phyloP scores from a whole-genome alignment of 2,888 invertebrate genomes.

The Charanyca ferruginea region DNA sequence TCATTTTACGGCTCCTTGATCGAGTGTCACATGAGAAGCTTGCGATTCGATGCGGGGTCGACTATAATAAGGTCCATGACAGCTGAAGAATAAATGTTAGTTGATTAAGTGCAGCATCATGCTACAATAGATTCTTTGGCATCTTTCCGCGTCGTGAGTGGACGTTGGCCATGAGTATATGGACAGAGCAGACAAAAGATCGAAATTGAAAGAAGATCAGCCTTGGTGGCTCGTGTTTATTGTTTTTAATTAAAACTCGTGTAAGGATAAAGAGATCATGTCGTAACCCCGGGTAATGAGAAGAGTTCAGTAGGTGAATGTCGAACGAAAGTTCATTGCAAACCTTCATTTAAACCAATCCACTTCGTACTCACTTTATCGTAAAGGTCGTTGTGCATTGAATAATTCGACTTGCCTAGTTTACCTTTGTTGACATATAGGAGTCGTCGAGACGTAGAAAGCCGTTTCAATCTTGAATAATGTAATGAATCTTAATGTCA shows the following conservation, averaged over 20 bases:
- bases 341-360: slow-evolving; percentile 28
- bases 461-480: slow-evolving; percentile 41
- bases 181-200: slow-evolving; percentile 68
- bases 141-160: slow-evolving; percentile 72
- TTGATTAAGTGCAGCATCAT: slow-evolving; percentile 38
- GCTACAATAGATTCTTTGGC: slow-evolving; percentile 44
- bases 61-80: slow-evolving; percentile 47
- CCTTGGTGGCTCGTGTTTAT: slow-evolving; percentile 58
- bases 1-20: slow-evolving; percentile 58
- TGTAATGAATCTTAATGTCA: slow-evolving; percentile 31
- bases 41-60: slow-evolving; percentile 56
- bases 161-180: slow-evolving; percentile 65
- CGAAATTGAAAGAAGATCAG: slow-evolving; percentile 59
- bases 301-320: slow-evolving; percentile 68
- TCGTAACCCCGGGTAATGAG: slow-evolving; percentile 44
- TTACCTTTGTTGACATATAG: slow-evolving; percentile 53
- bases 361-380: slow-evolving; percentile 18
- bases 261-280: slow-evolving; percentile 45
- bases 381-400: slow-evolving; percentile 27
- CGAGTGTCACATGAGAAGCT: slow-evolving; percentile 48
- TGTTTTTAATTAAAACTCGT: slow-evolving; percentile 58
- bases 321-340: slow-evolving; percentile 64
- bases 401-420: slow-evolving; percentile 45
- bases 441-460: slow-evolving; percentile 55
- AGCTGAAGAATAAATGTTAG: slow-evolving; percentile 42